Base-by-base conservation (phyloP, 2,888 invertebrate genomes). In the Zaprionus bogoriensis region DNA sequence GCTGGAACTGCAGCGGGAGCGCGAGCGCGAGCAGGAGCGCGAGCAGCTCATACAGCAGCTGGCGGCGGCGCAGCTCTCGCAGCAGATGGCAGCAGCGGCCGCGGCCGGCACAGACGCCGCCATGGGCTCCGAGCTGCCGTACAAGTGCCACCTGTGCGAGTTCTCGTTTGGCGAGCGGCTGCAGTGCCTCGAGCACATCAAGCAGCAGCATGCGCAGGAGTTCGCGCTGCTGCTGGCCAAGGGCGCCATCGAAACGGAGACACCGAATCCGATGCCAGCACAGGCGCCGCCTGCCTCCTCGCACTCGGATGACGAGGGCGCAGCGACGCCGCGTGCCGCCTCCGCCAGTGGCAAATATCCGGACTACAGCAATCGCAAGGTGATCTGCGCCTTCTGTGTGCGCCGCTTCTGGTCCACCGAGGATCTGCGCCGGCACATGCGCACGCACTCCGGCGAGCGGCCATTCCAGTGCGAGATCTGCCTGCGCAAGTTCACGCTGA, bases 361-460 rank as follows among this genome's bases (percentile, higher is more conserved):
- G 0, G 96, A 96, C 89, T 96, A 97, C 86, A 95, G 95, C 60
- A 96, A 96, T 85, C 93, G 96, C 85, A 96, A 96, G 92, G 96
- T 96, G 4, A 95, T 96, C 57, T 97, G 98, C 89, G 97, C 97
- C 0, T 97, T 98, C 88, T 98, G 98, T 90, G 93, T 97, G 89
- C 95, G 98, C 65, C 94, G 97, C 44, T 98, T 98, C 92, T 98
- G 97, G 97, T 98, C 98, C 0, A 96, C 97, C 0, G 98, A 98
- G 89, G 98, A 98, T 90, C 92, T 98, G 4, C 93, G 98, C 0
- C 94, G 98, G 0, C 98, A 98, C 91, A 98, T 98, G 97, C 92
- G 97, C 17, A 98, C 97, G 0, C 98, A 98, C 89, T 96, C 96
- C 0, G 97, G 97, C 0, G 98, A 98, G 88, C 92, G 97, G 1